Percentiles rank a stretch among this genome's conserved stretches.
phyloP scores from a whole-genome alignment of 2,797 vertebrate species.

The Megaceryle alcyon region DNA sequence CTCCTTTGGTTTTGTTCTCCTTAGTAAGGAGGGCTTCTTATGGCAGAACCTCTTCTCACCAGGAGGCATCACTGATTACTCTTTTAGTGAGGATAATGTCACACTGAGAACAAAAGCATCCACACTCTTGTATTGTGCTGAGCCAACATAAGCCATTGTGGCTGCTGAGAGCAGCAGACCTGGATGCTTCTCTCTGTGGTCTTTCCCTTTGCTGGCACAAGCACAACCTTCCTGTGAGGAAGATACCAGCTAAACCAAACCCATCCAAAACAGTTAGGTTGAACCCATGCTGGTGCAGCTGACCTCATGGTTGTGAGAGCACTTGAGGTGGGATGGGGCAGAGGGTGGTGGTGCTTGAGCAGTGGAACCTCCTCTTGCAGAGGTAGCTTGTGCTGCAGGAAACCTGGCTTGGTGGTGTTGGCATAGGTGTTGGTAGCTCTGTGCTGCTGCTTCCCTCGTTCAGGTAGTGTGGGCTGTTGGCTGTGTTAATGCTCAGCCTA shows the following conservation, averaged over 20 bases:
- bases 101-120: background rate
- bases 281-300: background rate
- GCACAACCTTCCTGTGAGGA: background rate
- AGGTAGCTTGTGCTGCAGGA: background rate
- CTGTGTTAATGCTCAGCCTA: background rate
- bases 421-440: accelerated
- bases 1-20: background rate
- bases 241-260: background rate
- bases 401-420: accelerated
- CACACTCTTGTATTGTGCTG: background rate
- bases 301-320: background rate
- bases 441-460: background rate
- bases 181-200: background rate
- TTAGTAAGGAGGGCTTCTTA: background rate
- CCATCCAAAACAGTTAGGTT: background rate
- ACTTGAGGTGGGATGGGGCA: accelerated
- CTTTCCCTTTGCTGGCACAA: background rate
- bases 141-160: background rate
- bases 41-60: background rate
- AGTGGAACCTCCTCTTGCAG: background rate
- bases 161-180: background rate
- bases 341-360: background rate
- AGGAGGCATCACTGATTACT: background rate
- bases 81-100: background rate
- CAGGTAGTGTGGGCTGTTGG: accelerated